Conservation (phyloP, 2,113 vertebrate genomes). For the Spermophilus dauricus region DNA sequence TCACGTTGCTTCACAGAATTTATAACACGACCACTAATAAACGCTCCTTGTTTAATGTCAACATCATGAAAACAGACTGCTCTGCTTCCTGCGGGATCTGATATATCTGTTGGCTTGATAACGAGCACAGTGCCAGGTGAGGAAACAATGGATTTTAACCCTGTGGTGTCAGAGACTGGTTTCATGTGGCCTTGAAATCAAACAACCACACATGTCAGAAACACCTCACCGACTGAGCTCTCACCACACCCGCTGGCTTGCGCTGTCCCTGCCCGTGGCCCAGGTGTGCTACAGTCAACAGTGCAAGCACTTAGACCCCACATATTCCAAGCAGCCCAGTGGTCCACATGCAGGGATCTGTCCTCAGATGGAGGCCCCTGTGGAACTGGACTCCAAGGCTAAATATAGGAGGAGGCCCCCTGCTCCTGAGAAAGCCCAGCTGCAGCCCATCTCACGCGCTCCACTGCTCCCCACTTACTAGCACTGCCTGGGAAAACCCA, state of each 20-base stretch:
- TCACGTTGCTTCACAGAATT: not conserved
- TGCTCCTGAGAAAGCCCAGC: not conserved
- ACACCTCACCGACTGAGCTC: accelerated
- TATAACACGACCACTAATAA: not conserved
- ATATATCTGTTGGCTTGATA: not conserved
- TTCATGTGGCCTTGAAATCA: not conserved
- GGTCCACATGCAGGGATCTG: not conserved
- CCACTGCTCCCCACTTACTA: accelerated
- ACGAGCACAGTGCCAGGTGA: not conserved
- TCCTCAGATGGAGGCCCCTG: not conserved
- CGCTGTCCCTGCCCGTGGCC: not conserved
- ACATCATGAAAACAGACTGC: not conserved
- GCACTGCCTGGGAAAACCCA: not conserved
- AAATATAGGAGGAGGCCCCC: not conserved
- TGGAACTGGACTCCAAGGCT: not conserved
- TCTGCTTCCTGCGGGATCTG: not conserved
- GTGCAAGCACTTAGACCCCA: not conserved
- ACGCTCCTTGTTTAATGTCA: not conserved
- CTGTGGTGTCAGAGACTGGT: not conserved
- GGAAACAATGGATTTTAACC: not conserved
- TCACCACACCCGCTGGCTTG: accelerated
- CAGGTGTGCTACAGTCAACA: not conserved
- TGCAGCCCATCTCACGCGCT: not conserved
- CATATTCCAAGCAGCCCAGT: not conserved
- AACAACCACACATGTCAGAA: not conserved